Evolutionary conservation across 2,113 vertebrate genomes (phyloP).

Genomic region (Verasper variegatus): DNA sequence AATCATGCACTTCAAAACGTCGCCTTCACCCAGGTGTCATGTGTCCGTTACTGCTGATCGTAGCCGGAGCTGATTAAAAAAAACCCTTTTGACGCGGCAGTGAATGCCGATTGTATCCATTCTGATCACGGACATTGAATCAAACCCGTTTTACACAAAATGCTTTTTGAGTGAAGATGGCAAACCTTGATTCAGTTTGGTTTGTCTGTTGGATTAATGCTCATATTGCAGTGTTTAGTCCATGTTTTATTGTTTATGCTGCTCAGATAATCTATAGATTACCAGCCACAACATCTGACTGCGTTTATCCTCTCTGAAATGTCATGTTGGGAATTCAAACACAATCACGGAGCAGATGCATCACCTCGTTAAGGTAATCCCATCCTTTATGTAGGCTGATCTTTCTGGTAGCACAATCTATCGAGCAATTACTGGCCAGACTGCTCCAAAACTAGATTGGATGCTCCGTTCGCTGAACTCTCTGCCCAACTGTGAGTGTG

Average conservation of each 20-base stretch:
- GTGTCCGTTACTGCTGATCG: not conserved
- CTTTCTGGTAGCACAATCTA: conserved; percentile 35
- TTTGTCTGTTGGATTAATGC: conserved; percentile 44
- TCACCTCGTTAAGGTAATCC: conserved; percentile 71
- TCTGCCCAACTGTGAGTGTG: not conserved
- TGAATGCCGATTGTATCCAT: too few species aligned
- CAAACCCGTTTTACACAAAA: conserved; percentile 55
- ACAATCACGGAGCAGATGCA: conserved; percentile 66
- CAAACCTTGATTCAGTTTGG: not conserved
- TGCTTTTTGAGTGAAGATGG: conserved; percentile 24
- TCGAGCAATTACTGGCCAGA: conserved; percentile 50
- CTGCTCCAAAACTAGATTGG: conserved; percentile 26
- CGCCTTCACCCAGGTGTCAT: not conserved
- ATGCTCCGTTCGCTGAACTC: conserved; percentile 4
- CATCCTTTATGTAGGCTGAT: conserved; percentile 32
- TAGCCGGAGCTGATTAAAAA: too few species aligned
- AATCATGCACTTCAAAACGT: too few species aligned
- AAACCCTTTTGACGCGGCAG: too few species aligned
- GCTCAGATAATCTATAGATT: conserved; percentile 56
- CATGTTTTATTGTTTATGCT: conserved; percentile 44
- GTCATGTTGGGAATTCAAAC: conserved; percentile 48
- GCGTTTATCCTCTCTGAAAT: conserved; percentile 65
- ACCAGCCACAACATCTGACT: conserved; percentile 23
- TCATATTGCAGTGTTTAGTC: conserved; percentile 14
- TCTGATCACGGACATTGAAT: too few species aligned